Conservation (phyloP, 2,113 vertebrate genomes). For the Pachyramphus minor region DNA sequence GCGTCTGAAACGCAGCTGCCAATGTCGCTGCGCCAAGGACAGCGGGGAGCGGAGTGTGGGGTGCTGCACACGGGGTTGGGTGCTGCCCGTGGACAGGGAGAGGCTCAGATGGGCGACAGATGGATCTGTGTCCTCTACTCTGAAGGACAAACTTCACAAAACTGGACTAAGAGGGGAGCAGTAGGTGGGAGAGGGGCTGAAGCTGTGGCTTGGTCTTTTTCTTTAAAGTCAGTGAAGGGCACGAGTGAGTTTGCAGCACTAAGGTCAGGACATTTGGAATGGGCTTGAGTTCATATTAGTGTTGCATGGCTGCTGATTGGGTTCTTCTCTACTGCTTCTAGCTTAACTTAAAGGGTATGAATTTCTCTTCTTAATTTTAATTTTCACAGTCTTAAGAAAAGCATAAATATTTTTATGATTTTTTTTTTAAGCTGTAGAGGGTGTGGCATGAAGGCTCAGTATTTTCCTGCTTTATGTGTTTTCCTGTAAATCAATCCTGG, state of each 20-base stretch:
- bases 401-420: background rate
- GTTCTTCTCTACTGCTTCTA: background rate
- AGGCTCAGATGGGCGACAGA: background rate
- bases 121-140: background rate
- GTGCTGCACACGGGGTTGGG: background rate
- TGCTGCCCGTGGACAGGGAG: background rate
- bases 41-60: background rate
- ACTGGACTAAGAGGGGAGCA: background rate
- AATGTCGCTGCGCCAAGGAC: constrained; percentile 45
- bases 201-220: accelerated
- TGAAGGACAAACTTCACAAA: background rate
- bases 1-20: constrained; percentile 47
- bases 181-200: background rate
- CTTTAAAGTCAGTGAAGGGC: background rate
- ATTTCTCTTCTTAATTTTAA: background rate
- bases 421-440: background rate
- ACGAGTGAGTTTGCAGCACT: background rate
- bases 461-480: background rate
- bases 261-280: background rate
- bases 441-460: background rate
- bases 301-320: background rate
- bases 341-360: background rate
- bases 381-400: background rate
- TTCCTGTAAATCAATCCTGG: background rate
- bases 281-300: background rate